Evolutionary conservation across 1,140 invertebrate genomes (phyloP).

Genomic region (Cheumatopsyche charites): DNA sequence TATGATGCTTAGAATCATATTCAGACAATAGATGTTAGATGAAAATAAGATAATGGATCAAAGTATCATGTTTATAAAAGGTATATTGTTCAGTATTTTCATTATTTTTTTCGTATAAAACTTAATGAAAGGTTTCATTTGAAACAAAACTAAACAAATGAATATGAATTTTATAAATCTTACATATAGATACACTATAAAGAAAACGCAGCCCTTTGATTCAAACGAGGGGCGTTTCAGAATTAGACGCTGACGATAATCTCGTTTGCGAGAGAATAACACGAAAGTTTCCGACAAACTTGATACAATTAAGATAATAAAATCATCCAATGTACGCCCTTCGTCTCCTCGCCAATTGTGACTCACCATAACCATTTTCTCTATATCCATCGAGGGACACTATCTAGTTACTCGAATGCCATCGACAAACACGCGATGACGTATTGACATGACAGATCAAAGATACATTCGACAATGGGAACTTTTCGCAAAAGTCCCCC

Average conservation of each 20-base stretch:
- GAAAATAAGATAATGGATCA: too few species aligned
- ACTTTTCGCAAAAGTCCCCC: too few species aligned
- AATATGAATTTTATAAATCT: neutral
- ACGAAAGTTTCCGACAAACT: conserved; percentile 29
- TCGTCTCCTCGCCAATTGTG: neutral
- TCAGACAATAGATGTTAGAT: too few species aligned
- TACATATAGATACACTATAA: neutral
- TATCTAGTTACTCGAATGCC: neutral
- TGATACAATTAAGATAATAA: conserved; percentile 47
- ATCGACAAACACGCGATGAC: conserved; percentile 14
- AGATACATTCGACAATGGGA: too few species aligned
- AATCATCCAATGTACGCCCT: conserved; percentile 34
- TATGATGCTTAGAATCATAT: too few species aligned
- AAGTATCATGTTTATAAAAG: too few species aligned
- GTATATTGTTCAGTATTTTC: too few species aligned
- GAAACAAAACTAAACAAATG: too few species aligned
- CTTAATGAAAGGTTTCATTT: too few species aligned
- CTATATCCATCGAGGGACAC: neutral
- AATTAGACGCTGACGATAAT: conserved; percentile 7
- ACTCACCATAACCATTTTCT: neutral
- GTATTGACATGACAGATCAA: too few species aligned
- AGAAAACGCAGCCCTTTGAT: conserved; percentile 12
- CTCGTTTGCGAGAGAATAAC: conserved; percentile 22
- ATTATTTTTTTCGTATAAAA: too few species aligned
- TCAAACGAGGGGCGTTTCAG: neutral